A percentile compares a stretch with the other conserved stretches of the same genome.
These are phyloP conservation scores for Macrophya alboannulata DNA, from an alignment of 2,888 invertebrate genomes.

Conservation along the genomic window DNA sequence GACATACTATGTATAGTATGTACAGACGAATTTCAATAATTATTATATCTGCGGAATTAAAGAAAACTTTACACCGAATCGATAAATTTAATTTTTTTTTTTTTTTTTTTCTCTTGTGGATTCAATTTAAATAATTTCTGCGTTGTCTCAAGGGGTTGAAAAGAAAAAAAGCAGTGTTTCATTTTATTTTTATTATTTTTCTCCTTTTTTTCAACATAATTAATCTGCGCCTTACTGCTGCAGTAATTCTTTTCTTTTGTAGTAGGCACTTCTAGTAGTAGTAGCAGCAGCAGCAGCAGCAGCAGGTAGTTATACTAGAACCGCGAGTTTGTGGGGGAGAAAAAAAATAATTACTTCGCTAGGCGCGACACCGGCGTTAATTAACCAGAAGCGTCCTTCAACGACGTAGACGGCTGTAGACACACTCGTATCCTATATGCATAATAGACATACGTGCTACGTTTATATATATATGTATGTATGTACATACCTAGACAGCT, in stretches of 20 bases:
- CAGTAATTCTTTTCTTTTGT: not conserved
- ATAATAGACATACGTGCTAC: not conserved
- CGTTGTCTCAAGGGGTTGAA: too few species aligned
- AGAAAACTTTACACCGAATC: not conserved
- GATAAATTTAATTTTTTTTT: not conserved
- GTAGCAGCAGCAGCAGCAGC: not conserved
- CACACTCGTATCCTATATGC: not conserved
- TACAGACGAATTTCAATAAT: not conserved
- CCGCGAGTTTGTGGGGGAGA: slow-evolving; percentile 12
- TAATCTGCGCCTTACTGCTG: not conserved
- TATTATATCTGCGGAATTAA: not conserved
- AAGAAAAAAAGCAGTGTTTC: not conserved
- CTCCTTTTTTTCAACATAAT: not conserved
- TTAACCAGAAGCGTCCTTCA: slow-evolving; percentile 17
- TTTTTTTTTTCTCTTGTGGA: too few species aligned
- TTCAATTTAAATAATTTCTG: too few species aligned
- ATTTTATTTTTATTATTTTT: not conserved
- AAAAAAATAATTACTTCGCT: not conserved
- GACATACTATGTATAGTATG: not conserved
- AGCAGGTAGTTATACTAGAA: not conserved
- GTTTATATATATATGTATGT: too few species aligned
- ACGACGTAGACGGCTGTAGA: not conserved
- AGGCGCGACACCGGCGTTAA: not conserved
- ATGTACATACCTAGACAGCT: too few species aligned
- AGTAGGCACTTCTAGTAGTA: not conserved